Base-by-base conservation (phyloP, 2,797 vertebrate species). In the Smutsia gigantea region DNA sequence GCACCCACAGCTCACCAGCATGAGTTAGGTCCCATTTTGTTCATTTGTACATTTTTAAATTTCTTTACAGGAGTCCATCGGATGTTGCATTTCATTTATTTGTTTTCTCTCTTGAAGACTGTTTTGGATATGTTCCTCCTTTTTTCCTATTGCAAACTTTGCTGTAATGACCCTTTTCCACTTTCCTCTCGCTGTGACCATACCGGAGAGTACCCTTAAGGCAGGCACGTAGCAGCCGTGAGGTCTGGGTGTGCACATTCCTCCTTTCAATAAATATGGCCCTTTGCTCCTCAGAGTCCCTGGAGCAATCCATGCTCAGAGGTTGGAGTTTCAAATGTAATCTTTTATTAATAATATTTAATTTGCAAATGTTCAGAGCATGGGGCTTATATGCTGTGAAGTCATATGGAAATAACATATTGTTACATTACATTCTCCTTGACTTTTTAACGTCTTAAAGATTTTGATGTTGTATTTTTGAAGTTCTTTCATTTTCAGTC, bases 381-480 rank as follows among this genome's bases (percentile, higher is more conserved):
- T 5, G 21, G 51, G 21, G 42, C 29, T 53, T 46, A 15, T 46
- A 15, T 23, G 7, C 34, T 34, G 21, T 11, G 2, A 34, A 49
- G 39, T 27, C 19, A 2, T 8, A 7, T 14, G 37, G 34, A 66
- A 71, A 61, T 7, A 39, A 27, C 8, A 4, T 39, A 18, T 31
- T 2, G 0, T 39, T 18, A 21, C 9, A 27, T 14, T 46, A 29
- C 13, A 17, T 39, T 72, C 57, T 49, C 23, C 34, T 69, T 64
- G 13, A 19, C 42, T 69, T 34, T 81, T 34, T 69, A 77, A 74
- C n/a, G 61, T 63, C 7, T 55, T 39, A 78, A 51, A 31, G 5
- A 37, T 81, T 83, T 59, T 69, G 77, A 31, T 71, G 31, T 49
- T n/a, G 11, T 78, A 46, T 78, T 57, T 79, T 79, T 59, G 57